Conservation (phyloP, 2,113 vertebrate genomes). For the Orcinus orca region DNA sequence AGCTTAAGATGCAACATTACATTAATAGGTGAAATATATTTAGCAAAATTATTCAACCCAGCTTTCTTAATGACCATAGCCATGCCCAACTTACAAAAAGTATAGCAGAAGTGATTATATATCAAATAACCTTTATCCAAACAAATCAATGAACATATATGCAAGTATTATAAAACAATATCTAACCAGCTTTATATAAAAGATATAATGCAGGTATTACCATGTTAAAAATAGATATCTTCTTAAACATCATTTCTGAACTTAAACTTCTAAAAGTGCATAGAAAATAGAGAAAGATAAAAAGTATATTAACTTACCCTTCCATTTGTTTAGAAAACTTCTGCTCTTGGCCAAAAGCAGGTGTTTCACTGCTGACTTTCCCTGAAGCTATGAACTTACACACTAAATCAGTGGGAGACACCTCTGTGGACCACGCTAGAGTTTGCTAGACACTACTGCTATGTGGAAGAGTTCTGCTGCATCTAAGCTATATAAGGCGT, state of each 20-base stretch:
- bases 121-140: slow-evolving; percentile 43
- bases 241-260: slow-evolving; percentile 42
- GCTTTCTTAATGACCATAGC: slow-evolving; percentile 50
- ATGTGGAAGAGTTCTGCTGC: slow-evolving; percentile 81
- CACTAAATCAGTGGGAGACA: slow-evolving; percentile 76
- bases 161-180: slow-evolving; percentile 38
- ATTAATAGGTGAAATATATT: slow-evolving; percentile 53
- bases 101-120: slow-evolving; percentile 1
- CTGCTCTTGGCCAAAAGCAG: slow-evolving; percentile 79
- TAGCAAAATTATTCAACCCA: slow-evolving; percentile 49
- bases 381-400: slow-evolving; percentile 77
- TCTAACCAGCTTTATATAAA: slow-evolving; percentile 34
- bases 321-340: slow-evolving; percentile 80
- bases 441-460: slow-evolving; percentile 77
- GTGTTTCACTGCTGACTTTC: slow-evolving; percentile 79
- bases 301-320: slow-evolving; percentile 82
- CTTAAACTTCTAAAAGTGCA: slow-evolving; percentile 44
- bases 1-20: slow-evolving; percentile 60
- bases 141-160: slow-evolving; percentile 46
- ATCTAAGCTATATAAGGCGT: slow-evolving; percentile 87
- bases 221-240: slow-evolving; percentile 39
- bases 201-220: background rate
- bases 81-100: slow-evolving; percentile 36
- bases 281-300: slow-evolving; percentile 51
- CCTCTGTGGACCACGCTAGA: slow-evolving; percentile 84